Base-by-base conservation (phyloP, 2,888 invertebrate genomes). In the Chelonus formosanus region DNA sequence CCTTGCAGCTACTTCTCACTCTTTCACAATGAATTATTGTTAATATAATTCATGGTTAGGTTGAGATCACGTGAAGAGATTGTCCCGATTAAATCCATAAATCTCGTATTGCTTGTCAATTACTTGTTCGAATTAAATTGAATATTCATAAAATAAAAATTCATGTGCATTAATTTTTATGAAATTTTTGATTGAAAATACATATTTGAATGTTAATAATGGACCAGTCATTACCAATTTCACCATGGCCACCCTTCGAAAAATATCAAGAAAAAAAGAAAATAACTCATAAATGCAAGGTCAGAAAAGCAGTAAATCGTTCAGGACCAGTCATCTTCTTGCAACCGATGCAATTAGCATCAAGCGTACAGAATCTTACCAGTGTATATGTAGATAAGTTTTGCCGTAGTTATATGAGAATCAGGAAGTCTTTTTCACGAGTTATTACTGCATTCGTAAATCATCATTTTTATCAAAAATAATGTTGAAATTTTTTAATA, bases 321-420 rank as follows among this genome's bases (percentile, higher is more conserved):
- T 20, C 60, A 60, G 40, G 43, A n/a, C 60, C 60, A 10, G 47
- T 48, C 34, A 60, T 60, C 50, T 60, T 60, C 50, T 60, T 60
- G 57, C 60, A 40, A 10, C 36, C 40, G 50, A 6, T 52, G 60
- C 60, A 60, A 60, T 60, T 60, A 60, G 60, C 36, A 60, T 60
- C 32, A 31, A 60, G 47, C 50, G 50, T 40, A 60, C 31, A 52
- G 50, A 40, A n/a, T 7, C 56, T 35, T 54, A 63, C 47, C 32
- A 54, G 54, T 35, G 35, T n/a, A 44, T 32, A 67, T 62, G 56
- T 62, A 69, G 40, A 53, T 55, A 59, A 64, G 66, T 60, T 65
- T 55, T 52, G 31, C 52, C 52, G 8, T 34, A 34, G 44, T 57
- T 57, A 40, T 40, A 40, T 60, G 52, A 43, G 60, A 52, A 60